These are phyloP conservation scores for Bombus breviceps DNA, from an alignment of 1,140 invertebrate species.

Conservation along the genomic window DNA sequence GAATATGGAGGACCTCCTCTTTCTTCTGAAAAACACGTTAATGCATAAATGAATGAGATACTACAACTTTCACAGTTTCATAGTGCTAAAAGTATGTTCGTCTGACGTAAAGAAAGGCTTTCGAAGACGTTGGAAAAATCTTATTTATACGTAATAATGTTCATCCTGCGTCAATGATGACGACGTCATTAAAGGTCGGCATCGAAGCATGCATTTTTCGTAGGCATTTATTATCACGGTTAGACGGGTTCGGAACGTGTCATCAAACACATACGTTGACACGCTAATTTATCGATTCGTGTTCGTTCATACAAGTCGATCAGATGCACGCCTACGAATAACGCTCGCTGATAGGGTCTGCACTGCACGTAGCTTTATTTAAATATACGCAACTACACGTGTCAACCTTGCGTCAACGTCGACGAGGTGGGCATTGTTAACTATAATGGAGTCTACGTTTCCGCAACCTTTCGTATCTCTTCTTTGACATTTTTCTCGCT, in stretches of 20 bases:
- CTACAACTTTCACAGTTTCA: no score
- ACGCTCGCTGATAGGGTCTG: neutral
- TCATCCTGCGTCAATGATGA: constrained; percentile 38
- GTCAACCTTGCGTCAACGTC: constrained; percentile 53
- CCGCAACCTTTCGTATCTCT: constrained; percentile 1
- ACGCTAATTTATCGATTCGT: constrained; percentile 59
- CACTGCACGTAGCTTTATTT: constrained; percentile 1
- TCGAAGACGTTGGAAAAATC: neutral
- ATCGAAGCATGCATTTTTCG: constrained; percentile 23
- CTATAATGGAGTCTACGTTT: constrained; percentile 11
- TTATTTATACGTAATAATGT: neutral
- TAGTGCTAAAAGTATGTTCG: no score
- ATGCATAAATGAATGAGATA: no score
- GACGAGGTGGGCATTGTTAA: constrained; percentile 26
- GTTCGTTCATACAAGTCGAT: constrained; percentile 32
- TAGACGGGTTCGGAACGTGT: constrained; percentile 22
- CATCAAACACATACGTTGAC: constrained; percentile 23
- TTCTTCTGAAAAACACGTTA: neutral
- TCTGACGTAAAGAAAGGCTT: neutral
- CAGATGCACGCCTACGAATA: constrained; percentile 22
- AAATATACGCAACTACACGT: constrained; percentile 47
- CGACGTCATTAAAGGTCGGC: constrained; percentile 33
- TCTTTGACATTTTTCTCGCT: constrained; percentile 16
- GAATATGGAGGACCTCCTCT: neutral
- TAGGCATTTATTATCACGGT: constrained; percentile 17